Percentiles rank a stretch among this genome's conserved stretches.
These are phyloP conservation scores for Rachycentron canadum DNA, from an alignment of 2,797 vertebrate genomes.

Conservation along the genomic window DNA sequence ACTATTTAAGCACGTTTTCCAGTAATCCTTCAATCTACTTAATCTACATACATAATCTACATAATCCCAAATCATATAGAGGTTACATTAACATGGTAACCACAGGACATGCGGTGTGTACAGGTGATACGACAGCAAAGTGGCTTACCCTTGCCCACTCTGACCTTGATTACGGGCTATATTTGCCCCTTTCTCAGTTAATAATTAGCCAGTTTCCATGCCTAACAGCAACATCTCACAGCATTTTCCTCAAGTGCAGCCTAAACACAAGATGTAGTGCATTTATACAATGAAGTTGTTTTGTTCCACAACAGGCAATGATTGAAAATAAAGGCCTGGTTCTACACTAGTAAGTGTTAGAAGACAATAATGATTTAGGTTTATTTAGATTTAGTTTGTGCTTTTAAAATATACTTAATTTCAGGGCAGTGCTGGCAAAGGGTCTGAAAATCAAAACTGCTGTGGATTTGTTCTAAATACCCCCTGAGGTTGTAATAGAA, in stretches of 20 bases:
- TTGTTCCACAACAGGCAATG: not conserved
- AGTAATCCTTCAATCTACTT: not conserved
- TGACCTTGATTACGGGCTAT: constrained; percentile 73
- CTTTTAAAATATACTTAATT: too few relatives aligned
- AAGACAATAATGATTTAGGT: not conserved
- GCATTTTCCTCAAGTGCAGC: constrained; percentile 21
- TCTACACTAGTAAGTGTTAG: not conserved
- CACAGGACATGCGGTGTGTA: constrained; percentile 23
- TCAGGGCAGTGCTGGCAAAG: too few relatives aligned
- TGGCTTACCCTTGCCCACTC: constrained; percentile 54
- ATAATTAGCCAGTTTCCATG: constrained; percentile 73
- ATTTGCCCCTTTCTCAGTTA: constrained; percentile 75
- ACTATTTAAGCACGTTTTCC: not conserved
- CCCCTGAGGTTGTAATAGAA: too few relatives aligned
- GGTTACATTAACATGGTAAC: constrained; percentile 34
- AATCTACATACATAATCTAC: too few relatives aligned
- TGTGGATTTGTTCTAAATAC: too few relatives aligned
- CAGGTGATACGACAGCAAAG: constrained; percentile 42
- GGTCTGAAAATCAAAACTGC: too few relatives aligned
- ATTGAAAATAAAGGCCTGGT: not conserved
- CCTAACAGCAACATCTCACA: constrained; percentile 36
- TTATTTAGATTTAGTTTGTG: not conserved
- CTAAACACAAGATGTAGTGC: constrained; percentile 18
- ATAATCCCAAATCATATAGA: not conserved
- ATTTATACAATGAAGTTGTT: not conserved